phyloP scores from a whole-genome alignment of 1,140 invertebrate species.

The Holotrichia oblita region DNA sequence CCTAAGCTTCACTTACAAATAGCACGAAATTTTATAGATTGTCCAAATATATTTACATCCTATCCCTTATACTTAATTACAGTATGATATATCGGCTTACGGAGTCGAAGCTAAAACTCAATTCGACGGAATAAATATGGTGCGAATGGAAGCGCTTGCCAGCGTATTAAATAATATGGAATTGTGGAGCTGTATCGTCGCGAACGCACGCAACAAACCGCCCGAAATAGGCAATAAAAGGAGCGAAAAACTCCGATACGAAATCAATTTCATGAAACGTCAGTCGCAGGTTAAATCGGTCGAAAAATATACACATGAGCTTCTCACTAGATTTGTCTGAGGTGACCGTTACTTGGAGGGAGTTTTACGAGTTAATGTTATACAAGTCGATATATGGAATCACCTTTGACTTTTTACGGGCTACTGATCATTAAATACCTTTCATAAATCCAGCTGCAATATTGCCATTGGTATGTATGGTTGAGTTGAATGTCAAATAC shows the following conservation, averaged over 20 bases:
- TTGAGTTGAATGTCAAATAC: not conserved
- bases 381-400: constrained; percentile 48
- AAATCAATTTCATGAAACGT: constrained; percentile 32
- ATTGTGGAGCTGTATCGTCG: not conserved
- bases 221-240: constrained; percentile 21
- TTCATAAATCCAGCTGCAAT: constrained; percentile 19
- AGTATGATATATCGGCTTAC: no score
- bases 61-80: no score
- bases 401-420: constrained; percentile 49
- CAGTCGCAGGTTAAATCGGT: constrained; percentile 19
- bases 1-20: no score
- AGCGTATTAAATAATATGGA: not conserved
- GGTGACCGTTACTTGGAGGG: constrained; percentile 39
- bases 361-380: constrained; percentile 47
- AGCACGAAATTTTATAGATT: no score
- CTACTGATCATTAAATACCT: constrained; percentile 46
- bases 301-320: not conserved
- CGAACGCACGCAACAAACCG: constrained; percentile 17
- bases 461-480: not conserved
- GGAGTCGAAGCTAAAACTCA: not conserved
- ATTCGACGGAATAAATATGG: constrained; percentile 18
- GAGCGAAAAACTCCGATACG: constrained; percentile 12
- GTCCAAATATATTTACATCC: no score
- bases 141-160: not conserved
- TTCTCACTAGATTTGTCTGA: constrained; percentile 26